Evolutionary conservation across 2,888 invertebrate genomes (phyloP).

Genomic region (Dilophus febrilis): DNA sequence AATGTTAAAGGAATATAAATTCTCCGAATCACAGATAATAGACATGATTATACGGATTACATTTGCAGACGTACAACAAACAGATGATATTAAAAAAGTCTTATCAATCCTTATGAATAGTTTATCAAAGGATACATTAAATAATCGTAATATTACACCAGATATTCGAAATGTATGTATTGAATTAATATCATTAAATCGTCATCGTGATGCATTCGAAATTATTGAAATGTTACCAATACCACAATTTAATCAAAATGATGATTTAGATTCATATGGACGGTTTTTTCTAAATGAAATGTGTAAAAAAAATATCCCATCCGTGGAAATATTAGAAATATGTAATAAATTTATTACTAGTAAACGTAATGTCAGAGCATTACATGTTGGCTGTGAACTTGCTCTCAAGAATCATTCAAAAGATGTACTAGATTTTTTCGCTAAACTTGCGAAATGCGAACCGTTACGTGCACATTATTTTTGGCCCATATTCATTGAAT

Average conservation of each 20-base stretch:
- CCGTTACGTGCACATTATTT: constrained; percentile 41
- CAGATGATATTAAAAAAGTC: constrained; percentile 4
- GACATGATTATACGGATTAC: constrained; percentile 14
- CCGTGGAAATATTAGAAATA: constrained; percentile 21
- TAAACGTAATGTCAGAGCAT: constrained; percentile 20
- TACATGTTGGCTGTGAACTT: constrained; percentile 36
- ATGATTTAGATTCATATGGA: constrained; percentile 37
- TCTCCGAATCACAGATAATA: constrained; percentile 17
- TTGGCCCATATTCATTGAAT: constrained; percentile 42
- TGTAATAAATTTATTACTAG: constrained; percentile 17
- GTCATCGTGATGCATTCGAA: constrained; percentile 26
- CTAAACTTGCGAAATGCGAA: constrained; percentile 16
- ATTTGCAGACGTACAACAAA: constrained; percentile 3
- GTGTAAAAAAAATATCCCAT: constrained; percentile 34
- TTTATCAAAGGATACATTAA: constrained; percentile 18
- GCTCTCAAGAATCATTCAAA: constrained; percentile 29
- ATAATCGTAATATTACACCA: constrained; percentile 17
- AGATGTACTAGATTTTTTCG: constrained; percentile 14
- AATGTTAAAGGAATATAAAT: constrained; percentile 16
- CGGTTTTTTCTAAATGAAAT: constrained; percentile 39
- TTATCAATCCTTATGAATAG: constrained; percentile 16
- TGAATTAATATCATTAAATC: constrained; percentile 34
- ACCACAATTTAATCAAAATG: constrained; percentile 23
- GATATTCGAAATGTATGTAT: constrained; percentile 29
- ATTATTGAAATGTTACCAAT: constrained; percentile 25